Evolutionary conservation across 2,888 invertebrate species (phyloP).

Genomic region (Ophion ellenae): DNA sequence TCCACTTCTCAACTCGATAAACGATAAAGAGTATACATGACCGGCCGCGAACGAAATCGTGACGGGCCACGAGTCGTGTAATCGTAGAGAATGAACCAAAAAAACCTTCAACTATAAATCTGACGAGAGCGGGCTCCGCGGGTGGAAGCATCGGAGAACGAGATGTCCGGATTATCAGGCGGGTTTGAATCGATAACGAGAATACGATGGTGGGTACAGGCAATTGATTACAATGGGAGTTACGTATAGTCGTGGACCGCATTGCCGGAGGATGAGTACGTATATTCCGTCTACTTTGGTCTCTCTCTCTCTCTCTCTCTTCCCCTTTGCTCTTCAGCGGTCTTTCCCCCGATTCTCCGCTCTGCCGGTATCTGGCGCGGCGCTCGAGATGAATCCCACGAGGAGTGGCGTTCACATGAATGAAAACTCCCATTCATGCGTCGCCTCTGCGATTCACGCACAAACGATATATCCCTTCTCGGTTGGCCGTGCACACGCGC

Average conservation of each 20-base stretch:
- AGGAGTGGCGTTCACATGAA: constrained; percentile 70
- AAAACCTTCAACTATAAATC: no score
- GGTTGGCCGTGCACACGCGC: constrained; percentile 34
- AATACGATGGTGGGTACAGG: background rate
- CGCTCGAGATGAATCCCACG: constrained; percentile 48
- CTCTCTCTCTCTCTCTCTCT: constrained; percentile 17
- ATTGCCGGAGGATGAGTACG: background rate
- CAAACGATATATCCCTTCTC: constrained; percentile 49
- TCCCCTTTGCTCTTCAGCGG: no score
- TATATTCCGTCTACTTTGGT: constrained; percentile 28
- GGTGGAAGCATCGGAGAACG: background rate
- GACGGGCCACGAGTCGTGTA: no score
- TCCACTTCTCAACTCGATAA: no score
- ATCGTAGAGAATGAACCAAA: no score
- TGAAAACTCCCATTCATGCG: constrained; percentile 78
- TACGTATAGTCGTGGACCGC: constrained; percentile 33
- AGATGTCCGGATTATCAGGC: background rate
- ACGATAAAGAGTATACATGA: no score
- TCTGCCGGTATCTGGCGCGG: constrained; percentile 29
- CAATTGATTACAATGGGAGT: constrained; percentile 29
- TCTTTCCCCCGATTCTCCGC: background rate
- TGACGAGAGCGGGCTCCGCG: no score
- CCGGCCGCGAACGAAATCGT: no score
- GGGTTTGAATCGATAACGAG: constrained; percentile 30
- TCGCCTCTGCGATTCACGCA: constrained; percentile 63